A percentile compares a stretch with the other conserved stretches of the same genome.
These are phyloP conservation scores for Pomatostomus ruficeps DNA, from an alignment of 2,113 vertebrate genomes.

Conservation along the genomic window DNA sequence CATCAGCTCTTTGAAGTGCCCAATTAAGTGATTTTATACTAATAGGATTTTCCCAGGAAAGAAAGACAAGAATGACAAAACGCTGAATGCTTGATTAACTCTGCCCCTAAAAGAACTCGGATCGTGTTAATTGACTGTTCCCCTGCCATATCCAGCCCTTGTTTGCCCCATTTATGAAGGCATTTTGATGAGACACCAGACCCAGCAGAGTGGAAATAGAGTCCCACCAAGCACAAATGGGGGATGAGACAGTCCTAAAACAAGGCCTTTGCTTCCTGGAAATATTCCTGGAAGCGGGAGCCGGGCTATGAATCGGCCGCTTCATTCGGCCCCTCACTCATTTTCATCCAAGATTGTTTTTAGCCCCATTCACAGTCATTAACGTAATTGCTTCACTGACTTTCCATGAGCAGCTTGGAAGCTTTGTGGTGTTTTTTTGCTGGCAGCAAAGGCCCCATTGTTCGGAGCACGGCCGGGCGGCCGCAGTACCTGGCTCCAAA, in stretches of 20 bases:
- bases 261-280: constrained; percentile 32
- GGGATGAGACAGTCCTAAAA: constrained; percentile 19
- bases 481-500: not conserved
- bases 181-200: constrained; percentile 58
- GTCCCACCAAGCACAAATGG: constrained; percentile 6
- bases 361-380: constrained; percentile 19
- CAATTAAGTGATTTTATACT: constrained; percentile 64
- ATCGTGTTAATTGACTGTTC: constrained; percentile 44
- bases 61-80: constrained; percentile 59
- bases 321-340: constrained; percentile 51
- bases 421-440: not conserved
- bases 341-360: constrained; percentile 44
- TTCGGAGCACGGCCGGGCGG: not conserved
- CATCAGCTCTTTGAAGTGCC: constrained; percentile 61
- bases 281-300: constrained; percentile 25
- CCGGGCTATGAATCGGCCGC: constrained; percentile 10
- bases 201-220: constrained; percentile 57
- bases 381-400: constrained; percentile 57
- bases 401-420: constrained; percentile 16
- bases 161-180: constrained; percentile 59
- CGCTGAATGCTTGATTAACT: constrained; percentile 58
- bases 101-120: constrained; percentile 51
- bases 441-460: constrained; percentile 55
- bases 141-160: constrained; percentile 54
- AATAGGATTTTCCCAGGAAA: constrained; percentile 67